These are phyloP conservation scores for Nephrotoma appendiculata DNA, from an alignment of 2,888 invertebrate species.

Conservation along the genomic window DNA sequence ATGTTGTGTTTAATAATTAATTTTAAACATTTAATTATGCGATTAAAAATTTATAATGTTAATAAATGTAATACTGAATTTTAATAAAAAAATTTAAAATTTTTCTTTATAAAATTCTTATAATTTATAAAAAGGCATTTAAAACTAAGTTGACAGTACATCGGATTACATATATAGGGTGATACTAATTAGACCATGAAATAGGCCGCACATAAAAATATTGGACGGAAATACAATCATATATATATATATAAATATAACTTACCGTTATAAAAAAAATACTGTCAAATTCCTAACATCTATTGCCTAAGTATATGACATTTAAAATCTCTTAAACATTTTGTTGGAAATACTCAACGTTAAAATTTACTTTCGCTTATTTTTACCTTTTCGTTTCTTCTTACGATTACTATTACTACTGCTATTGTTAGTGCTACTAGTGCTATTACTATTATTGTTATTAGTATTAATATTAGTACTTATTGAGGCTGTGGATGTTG, in stretches of 20 bases:
- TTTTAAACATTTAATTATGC: background rate
- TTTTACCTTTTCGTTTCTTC: constrained; percentile 13
- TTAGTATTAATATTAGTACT: background rate
- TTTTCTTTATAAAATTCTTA: background rate
- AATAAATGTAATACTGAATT: background rate
- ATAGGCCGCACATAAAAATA: background rate
- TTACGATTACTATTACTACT: constrained; percentile 4
- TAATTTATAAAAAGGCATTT: background rate
- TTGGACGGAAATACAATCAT: background rate
- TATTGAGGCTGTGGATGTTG: background rate
- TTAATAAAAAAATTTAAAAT: background rate
- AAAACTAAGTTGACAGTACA: background rate
- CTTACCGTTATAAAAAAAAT: background rate
- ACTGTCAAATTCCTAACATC: background rate
- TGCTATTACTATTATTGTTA: constrained; percentile 6
- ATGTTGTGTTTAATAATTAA: background rate
- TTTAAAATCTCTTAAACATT: background rate
- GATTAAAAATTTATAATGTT: background rate
- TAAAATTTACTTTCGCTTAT: constrained; percentile 13
- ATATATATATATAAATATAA: background rate
- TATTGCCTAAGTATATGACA: background rate
- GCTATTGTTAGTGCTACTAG: background rate
- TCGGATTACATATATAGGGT: background rate
- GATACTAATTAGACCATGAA: background rate
- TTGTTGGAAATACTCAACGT: background rate